phyloP scores from a whole-genome alignment of 2,797 vertebrate genomes.

The Argyrosomus regius region DNA sequence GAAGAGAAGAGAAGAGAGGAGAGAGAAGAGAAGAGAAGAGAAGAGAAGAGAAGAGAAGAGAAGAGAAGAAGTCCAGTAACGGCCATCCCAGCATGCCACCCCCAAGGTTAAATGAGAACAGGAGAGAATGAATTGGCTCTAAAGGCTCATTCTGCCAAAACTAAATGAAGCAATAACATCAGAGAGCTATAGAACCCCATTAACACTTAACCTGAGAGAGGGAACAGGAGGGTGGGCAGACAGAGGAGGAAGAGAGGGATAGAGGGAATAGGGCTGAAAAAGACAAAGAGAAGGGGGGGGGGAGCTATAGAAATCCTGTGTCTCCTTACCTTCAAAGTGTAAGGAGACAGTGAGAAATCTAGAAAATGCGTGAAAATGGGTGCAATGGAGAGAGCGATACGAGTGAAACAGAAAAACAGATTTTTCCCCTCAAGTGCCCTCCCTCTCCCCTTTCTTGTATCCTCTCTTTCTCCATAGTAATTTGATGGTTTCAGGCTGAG shows the following conservation, averaged over 20 bases:
- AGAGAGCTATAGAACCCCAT: slow-evolving; percentile 82
- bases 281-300: slow-evolving; percentile 15
- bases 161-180: slow-evolving; percentile 88
- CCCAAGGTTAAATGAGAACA: slow-evolving; percentile 85
- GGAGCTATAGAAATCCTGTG: slow-evolving; percentile 17
- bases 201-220: slow-evolving; percentile 80
- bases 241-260: slow-evolving; percentile 27
- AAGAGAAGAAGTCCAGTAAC: slow-evolving; percentile 53
- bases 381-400: slow-evolving; percentile 20
- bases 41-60: slow-evolving; percentile 25
- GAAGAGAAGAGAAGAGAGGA: slow-evolving; percentile 33
- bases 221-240: slow-evolving; percentile 27
- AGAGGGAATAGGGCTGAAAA: slow-evolving; percentile 37
- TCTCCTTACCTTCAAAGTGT: slow-evolving; percentile 35
- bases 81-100: slow-evolving; percentile 61
- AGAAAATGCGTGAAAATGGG: slow-evolving; percentile 30
- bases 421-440: slow-evolving; percentile 49
- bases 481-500: slow-evolving; percentile 73
- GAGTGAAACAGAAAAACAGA: slow-evolving; percentile 54
- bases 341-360: slow-evolving; percentile 40
- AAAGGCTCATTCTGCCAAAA: slow-evolving; percentile 86
- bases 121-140: slow-evolving; percentile 85
- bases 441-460: slow-evolving; percentile 20
- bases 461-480: slow-evolving; percentile 66
- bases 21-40: slow-evolving; percentile 15